A percentile compares a stretch with the other conserved stretches of the same genome.
Conservation (phyloP, 1,140 invertebrate species). For the Euura saliciscinereae region DNA sequence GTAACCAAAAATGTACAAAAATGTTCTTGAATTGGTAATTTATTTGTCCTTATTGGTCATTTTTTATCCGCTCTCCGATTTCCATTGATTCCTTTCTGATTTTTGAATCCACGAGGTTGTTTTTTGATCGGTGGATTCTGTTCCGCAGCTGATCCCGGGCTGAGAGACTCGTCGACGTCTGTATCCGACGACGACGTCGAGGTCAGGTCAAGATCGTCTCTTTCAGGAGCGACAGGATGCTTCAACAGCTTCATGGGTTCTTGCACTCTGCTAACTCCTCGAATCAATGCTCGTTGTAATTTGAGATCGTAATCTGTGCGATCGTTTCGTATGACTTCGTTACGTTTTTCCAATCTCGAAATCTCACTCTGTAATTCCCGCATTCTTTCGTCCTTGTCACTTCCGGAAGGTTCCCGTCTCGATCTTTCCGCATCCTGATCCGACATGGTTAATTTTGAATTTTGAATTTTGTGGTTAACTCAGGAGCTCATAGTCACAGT, state of each 20-base stretch:
- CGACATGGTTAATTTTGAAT: background rate
- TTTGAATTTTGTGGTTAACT: too few relatives aligned
- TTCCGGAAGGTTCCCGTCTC: background rate
- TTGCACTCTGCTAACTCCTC: background rate
- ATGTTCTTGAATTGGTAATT: too few relatives aligned
- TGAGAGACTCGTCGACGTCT: background rate
- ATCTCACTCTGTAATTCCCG: background rate
- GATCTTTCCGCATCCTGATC: background rate
- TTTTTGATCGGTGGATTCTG: background rate
- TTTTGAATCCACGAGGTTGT: too few relatives aligned
- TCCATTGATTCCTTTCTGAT: too few relatives aligned
- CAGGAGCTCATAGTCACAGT: too few relatives aligned
- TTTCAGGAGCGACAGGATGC: background rate
- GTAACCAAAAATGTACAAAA: too few relatives aligned
- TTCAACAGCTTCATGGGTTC: background rate
- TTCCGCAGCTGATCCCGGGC: background rate
- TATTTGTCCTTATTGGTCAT: background rate
- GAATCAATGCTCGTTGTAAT: background rate
- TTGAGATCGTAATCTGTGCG: background rate
- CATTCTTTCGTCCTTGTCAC: background rate
- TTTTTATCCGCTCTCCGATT: background rate
- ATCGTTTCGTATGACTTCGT: background rate
- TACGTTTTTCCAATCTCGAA: background rate
- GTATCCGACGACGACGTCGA: background rate
- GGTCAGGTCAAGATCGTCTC: background rate